Percentiles rank a stretch among this genome's conserved stretches.
Conservation (phyloP, 2,113 vertebrate species). For the Carollia perspicillata region DNA sequence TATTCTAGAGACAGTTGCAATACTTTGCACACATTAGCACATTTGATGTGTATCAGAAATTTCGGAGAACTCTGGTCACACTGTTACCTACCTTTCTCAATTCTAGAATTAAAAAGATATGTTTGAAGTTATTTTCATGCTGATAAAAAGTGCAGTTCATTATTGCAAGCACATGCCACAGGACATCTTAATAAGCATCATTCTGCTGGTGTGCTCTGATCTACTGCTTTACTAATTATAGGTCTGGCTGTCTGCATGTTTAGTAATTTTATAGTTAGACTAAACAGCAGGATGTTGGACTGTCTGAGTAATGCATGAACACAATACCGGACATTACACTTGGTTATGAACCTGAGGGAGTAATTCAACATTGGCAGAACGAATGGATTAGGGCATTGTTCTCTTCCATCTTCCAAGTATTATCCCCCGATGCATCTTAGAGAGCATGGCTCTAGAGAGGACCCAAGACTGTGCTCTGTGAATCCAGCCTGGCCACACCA, state of each 20-base stretch:
- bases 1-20: background rate
- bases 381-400: background rate
- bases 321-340: background rate
- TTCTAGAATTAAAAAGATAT: background rate
- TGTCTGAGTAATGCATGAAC: background rate
- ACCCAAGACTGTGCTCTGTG: background rate
- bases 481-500: background rate
- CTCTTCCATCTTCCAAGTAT: background rate
- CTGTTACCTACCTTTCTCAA: background rate
- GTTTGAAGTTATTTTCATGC: background rate
- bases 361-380: background rate
- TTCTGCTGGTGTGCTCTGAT: background rate
- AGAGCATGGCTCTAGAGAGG: background rate
- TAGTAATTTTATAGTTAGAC: constrained; percentile 2
- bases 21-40: background rate
- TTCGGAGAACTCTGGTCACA: background rate
- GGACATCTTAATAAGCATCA: background rate
- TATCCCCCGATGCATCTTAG: background rate
- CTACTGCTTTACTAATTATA: background rate
- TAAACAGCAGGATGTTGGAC: background rate
- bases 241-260: background rate
- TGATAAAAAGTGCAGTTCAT: background rate
- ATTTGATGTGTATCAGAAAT: background rate
- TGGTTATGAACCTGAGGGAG: background rate
- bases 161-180: background rate